Conservation (phyloP, 2,888 invertebrate species). For the Nephrotoma guestfalica region DNA sequence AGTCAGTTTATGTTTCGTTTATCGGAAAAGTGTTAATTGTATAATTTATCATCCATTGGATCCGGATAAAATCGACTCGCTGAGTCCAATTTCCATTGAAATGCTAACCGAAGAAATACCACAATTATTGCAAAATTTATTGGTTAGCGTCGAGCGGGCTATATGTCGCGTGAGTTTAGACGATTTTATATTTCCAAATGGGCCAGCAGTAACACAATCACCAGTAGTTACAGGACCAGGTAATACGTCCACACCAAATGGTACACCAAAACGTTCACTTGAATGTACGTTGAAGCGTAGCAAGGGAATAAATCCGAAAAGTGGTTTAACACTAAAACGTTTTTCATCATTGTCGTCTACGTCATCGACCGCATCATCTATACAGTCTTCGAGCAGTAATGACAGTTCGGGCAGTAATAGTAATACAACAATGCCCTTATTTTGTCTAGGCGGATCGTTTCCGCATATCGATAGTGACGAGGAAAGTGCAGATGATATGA, state of each 20-base stretch:
- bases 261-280: conserved; percentile 29
- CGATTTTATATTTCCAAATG: conserved; percentile 45
- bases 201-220: conserved; percentile 31
- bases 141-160: conserved; percentile 53
- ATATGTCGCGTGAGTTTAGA: conserved; percentile 51
- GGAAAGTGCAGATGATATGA: conserved; percentile 40
- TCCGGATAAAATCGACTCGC: conserved; percentile 19
- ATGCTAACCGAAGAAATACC: conserved; percentile 39
- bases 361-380: background rate
- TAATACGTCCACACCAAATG: conserved; percentile 1
- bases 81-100: conserved; percentile 29
- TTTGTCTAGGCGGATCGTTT: conserved; percentile 50
- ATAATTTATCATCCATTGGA: conserved; percentile 25
- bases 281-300: conserved; percentile 32
- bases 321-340: conserved; percentile 22
- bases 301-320: conserved; percentile 29
- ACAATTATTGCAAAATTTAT: conserved; percentile 45
- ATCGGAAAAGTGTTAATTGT: conserved; percentile 21
- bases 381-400: background rate
- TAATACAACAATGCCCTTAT: conserved; percentile 35
- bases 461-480: conserved; percentile 62
- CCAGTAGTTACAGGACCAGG: background rate
- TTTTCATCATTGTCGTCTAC: conserved; percentile 17
- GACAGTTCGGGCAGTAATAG: background rate
- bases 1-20: conserved; percentile 23